phyloP scores from a whole-genome alignment of 1,140 invertebrate genomes.

The Drosophila suzukii region DNA sequence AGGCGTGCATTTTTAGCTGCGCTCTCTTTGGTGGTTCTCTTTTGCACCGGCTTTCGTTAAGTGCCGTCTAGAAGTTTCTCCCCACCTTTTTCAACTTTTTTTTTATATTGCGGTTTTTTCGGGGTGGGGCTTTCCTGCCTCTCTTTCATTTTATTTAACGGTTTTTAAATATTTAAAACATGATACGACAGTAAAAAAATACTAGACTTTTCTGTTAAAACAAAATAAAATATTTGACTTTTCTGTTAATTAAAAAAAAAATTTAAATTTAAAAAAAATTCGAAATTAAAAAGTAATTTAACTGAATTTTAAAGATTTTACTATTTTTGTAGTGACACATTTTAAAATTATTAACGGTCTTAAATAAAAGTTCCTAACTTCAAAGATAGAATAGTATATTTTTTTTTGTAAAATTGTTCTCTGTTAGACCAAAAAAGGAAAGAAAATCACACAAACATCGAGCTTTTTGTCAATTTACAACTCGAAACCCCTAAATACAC shows the following conservation, averaged over 20 bases:
- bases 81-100: slow-evolving; percentile 20
- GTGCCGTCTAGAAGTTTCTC: slow-evolving; percentile 21
- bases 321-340: too few relatives aligned
- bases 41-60: slow-evolving; percentile 50
- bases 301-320: too few relatives aligned
- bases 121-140: slow-evolving; percentile 8
- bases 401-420: too few relatives aligned
- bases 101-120: slow-evolving; percentile 10
- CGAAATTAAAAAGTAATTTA: too few relatives aligned
- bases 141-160: not conserved
- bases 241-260: too few relatives aligned
- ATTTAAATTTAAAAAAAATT: too few relatives aligned
- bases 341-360: too few relatives aligned
- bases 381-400: too few relatives aligned
- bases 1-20: not conserved
- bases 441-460: not conserved
- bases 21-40: slow-evolving; percentile 6
- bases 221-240: too few relatives aligned
- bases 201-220: too few relatives aligned
- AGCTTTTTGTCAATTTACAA: not conserved
- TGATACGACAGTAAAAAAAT: not conserved
- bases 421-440: not conserved
- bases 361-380: too few relatives aligned
- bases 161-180: not conserved
- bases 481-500: not conserved